phyloP scores from a whole-genome alignment of 2,113 vertebrate genomes.

The Myotis lucifugus region DNA sequence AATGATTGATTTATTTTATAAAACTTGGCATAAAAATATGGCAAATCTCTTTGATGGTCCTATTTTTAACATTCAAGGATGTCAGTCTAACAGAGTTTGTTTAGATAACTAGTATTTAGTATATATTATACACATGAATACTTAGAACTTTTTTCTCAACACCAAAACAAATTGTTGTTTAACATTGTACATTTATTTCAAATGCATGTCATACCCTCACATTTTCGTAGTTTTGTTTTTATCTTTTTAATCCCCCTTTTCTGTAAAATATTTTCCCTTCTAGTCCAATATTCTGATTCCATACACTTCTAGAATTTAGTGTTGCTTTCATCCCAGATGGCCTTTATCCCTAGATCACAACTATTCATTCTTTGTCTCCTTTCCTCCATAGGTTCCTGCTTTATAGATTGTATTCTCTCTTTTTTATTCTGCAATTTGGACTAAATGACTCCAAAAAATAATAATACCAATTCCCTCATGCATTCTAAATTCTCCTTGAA shows the following conservation, averaged over 20 bases:
- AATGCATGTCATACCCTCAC: not conserved
- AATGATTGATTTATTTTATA: not conserved
- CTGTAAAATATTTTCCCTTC: not conserved
- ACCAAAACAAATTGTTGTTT: conserved; percentile 39
- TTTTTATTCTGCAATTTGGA: conserved; percentile 49
- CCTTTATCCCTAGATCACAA: conserved; percentile 1
- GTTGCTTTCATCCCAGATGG: conserved; percentile 4
- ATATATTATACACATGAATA: not conserved
- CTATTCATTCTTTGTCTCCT: not conserved
- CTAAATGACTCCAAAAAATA: not conserved
- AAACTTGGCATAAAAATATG: conserved; percentile 1
- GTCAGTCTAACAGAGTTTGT: not conserved
- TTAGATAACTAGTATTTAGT: not conserved
- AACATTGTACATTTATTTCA: not conserved
- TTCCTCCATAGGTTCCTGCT: not conserved
- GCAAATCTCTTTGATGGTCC: not conserved
- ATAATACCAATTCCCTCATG: not conserved
- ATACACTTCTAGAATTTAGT: not conserved
- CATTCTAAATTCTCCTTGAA: conserved; percentile 10
- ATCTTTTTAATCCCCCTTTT: not conserved
- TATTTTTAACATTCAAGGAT: conserved; percentile 19
- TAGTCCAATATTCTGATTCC: not conserved
- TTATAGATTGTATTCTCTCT: not conserved
- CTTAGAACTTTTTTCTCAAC: conserved; percentile 11
- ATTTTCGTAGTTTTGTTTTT: conserved; percentile 20